Evolutionary conservation across 2,888 invertebrate genomes (phyloP).

Genomic region (Subacronicta megacephala): DNA sequence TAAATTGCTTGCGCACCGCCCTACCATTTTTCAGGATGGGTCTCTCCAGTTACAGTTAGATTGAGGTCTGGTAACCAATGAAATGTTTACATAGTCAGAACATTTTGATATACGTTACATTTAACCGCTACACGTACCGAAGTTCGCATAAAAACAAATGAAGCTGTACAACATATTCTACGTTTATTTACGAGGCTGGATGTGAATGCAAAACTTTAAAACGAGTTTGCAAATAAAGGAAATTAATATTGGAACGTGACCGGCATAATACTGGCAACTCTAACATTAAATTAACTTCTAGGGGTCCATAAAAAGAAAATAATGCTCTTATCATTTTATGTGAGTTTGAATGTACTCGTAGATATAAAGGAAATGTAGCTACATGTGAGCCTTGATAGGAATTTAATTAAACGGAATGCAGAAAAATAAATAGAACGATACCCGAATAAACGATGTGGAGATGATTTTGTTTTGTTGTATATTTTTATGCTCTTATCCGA

Average conservation of each 20-base stretch:
- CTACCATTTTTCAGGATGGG: background rate
- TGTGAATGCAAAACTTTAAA: conserved; percentile 30
- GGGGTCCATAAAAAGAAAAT: conserved; percentile 13
- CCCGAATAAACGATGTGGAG: conserved; percentile 33
- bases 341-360: conserved; percentile 5
- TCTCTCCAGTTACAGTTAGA: conserved; percentile 2
- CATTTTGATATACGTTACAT: conserved; percentile 23
- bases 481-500: conserved; percentile 20
- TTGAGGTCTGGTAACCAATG: conserved; percentile 23
- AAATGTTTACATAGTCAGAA: conserved; percentile 30
- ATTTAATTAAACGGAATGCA: conserved; percentile 48
- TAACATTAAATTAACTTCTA: conserved; percentile 10
- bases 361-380: conserved; percentile 14
- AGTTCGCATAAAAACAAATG: conserved; percentile 28
- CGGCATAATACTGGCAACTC: conserved; percentile 6
- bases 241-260: conserved; percentile 44
- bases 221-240: conserved; percentile 36
- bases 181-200: conserved; percentile 30
- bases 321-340: conserved; percentile 27
- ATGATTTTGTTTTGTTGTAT: conserved; percentile 23
- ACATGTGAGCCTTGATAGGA: conserved; percentile 21
- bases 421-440: conserved; percentile 32
- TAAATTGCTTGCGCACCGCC: conserved; percentile 11
- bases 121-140: conserved; percentile 12
- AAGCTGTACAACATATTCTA: conserved; percentile 31